Evolutionary conservation across 2,888 invertebrate species (phyloP).

Genomic region (Dryococelus australis): DNA sequence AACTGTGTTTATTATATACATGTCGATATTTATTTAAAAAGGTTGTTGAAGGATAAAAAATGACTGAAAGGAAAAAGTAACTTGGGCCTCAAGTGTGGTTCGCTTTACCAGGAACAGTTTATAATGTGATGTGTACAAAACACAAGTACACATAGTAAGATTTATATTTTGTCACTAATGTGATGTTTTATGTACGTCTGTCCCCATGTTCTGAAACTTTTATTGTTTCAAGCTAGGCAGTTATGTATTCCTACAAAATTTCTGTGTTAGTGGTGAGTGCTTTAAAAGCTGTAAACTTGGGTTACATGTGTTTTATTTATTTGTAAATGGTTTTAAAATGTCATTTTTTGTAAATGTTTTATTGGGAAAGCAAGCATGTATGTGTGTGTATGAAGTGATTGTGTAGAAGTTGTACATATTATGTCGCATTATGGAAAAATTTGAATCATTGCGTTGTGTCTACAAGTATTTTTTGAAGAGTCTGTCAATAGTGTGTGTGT

Average conservation of each 20-base stretch:
- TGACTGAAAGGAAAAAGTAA: too few relatives aligned
- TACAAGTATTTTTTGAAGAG: neutral
- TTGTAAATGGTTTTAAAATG: neutral
- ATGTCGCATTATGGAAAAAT: neutral
- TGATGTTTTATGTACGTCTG: neutral
- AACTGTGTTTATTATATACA: too few relatives aligned
- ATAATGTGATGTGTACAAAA: neutral
- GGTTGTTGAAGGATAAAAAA: too few relatives aligned
- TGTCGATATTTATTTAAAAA: too few relatives aligned
- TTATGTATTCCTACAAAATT: too few relatives aligned
- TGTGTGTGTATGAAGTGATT: neutral
- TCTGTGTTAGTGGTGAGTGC: neutral
- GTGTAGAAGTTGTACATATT: neutral
- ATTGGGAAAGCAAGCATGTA: neutral
- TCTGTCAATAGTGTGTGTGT: neutral
- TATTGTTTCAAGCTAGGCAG: neutral
- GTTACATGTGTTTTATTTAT: neutral
- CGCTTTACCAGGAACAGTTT: too few relatives aligned
- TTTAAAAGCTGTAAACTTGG: constrained; percentile 7
- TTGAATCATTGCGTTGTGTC: neutral
- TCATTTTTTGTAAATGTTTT: neutral
- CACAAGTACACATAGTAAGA: neutral
- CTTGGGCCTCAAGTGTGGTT: too few relatives aligned
- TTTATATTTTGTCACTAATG: neutral
- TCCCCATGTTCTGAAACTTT: neutral